Evolutionary conservation across 2,888 invertebrate species (phyloP).

Genomic region (Mythimna ferrago): DNA sequence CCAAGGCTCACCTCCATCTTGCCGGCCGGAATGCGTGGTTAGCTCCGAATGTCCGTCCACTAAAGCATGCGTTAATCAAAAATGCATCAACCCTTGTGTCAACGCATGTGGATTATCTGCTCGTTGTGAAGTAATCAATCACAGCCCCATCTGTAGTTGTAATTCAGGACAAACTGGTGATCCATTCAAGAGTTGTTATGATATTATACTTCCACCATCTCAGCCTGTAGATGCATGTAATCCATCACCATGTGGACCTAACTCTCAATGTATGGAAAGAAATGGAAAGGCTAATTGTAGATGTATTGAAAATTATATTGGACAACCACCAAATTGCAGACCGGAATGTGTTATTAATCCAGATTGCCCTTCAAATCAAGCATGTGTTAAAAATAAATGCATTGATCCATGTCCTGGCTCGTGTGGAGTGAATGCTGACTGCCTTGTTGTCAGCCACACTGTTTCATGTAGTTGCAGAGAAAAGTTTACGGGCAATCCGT

Average conservation of each 20-base stretch:
- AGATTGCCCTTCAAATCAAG: slow-evolving; percentile 94
- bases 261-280: slow-evolving; percentile 93
- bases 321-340: slow-evolving; percentile 95
- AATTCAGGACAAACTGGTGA: slow-evolving; percentile 94
- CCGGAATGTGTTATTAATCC: slow-evolving; percentile 96
- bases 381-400: slow-evolving; percentile 95
- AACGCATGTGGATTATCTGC: slow-evolving; percentile 95
- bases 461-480: slow-evolving; percentile 95
- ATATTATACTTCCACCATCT: slow-evolving; percentile 82
- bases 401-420: slow-evolving; percentile 95
- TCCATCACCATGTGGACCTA: slow-evolving; percentile 96
- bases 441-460: slow-evolving; percentile 94
- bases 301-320: slow-evolving; percentile 94
- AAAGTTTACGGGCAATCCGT: slow-evolving; percentile 95
- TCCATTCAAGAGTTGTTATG: slow-evolving; percentile 94
- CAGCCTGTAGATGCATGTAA: slow-evolving; percentile 91
- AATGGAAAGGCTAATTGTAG: slow-evolving; percentile 94
- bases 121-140: slow-evolving; percentile 95
- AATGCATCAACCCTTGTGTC: slow-evolving; percentile 95
- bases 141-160: slow-evolving; percentile 96
- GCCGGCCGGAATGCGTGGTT: slow-evolving; percentile 96
- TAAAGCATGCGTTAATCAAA: slow-evolving; percentile 95
- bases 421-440: slow-evolving; percentile 95
- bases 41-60: slow-evolving; percentile 95
- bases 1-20: slow-evolving; percentile 95